A percentile compares a stretch with the other conserved stretches of the same genome.
Evolutionary conservation across 2,888 invertebrate genomes (phyloP).

Genomic region (Lasioglossum zephyrum): DNA sequence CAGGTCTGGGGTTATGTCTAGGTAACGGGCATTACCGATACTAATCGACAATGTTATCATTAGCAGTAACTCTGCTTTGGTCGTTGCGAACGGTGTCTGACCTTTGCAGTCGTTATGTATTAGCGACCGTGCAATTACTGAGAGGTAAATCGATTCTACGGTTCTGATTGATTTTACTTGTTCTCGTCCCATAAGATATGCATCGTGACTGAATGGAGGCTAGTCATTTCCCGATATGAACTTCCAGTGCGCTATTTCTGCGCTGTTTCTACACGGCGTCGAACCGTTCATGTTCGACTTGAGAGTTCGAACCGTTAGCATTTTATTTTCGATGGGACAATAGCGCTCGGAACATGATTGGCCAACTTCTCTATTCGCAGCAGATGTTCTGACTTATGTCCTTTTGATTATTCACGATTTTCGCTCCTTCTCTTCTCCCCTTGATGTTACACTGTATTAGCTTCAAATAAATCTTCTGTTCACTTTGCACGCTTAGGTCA

Average conservation of each 20-base stretch:
- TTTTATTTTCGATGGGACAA: constrained; percentile 4
- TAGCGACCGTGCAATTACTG: constrained; percentile 36
- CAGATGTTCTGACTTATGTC: background rate
- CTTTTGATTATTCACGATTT: background rate
- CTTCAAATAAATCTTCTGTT: background rate
- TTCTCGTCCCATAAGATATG: constrained; percentile 36
- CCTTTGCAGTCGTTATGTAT: constrained; percentile 44
- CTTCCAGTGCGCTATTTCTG: constrained; percentile 20
- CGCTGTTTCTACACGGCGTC: background rate
- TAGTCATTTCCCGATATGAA: constrained; percentile 29
- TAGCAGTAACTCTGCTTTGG: constrained; percentile 23
- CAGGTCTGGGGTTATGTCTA: background rate
- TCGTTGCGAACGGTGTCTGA: constrained; percentile 29
- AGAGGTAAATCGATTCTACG: constrained; percentile 37
- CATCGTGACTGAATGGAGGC: constrained; percentile 17
- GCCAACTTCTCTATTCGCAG: background rate
- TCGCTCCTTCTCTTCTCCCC: background rate
- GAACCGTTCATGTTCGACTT: no score
- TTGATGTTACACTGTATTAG: background rate
- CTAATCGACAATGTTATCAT: constrained; percentile 23
- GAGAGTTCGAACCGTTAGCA: background rate
- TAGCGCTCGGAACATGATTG: background rate
- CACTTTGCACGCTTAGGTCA: background rate
- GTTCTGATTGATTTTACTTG: constrained; percentile 43
- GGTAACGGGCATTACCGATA: constrained; percentile 4